Evolutionary conservation across 1,140 invertebrate genomes (phyloP).

Genomic region (Drosophila aff.): DNA sequence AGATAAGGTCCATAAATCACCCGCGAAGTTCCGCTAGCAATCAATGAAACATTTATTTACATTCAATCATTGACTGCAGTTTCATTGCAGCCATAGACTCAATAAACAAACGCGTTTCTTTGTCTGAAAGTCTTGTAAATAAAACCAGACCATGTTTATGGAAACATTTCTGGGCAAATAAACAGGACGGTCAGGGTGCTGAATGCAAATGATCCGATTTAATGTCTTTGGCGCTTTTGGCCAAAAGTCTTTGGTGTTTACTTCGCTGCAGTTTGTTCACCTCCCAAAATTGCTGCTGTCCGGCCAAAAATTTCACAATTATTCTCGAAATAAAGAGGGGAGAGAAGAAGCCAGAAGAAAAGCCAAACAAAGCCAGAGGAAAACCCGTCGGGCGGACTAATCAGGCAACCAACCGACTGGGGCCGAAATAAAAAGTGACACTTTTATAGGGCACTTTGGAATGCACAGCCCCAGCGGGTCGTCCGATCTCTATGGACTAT

Average conservation of each 20-base stretch:
- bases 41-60: slow-evolving; percentile 19
- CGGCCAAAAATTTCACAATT: slow-evolving; percentile 12
- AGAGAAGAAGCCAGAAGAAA: neutral
- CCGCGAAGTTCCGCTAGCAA: slow-evolving; percentile 2
- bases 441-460: slow-evolving; percentile 78
- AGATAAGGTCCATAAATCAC: neutral
- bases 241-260: slow-evolving; percentile 31
- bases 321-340: neutral
- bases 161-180: slow-evolving; percentile 59
- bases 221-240: slow-evolving; percentile 41
- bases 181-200: slow-evolving; percentile 46
- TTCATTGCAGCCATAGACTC: slow-evolving; percentile 24
- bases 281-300: slow-evolving; percentile 33
- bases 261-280: slow-evolving; percentile 59
- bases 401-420: slow-evolving; percentile 44
- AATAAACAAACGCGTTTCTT: slow-evolving; percentile 42
- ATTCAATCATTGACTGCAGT: slow-evolving; percentile 33
- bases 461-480: slow-evolving; percentile 63
- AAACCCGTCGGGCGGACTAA: slow-evolving; percentile 50
- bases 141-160: slow-evolving; percentile 56
- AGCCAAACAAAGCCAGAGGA: slow-evolving; percentile 19
- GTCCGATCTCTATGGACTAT: slow-evolving; percentile 22
- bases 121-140: slow-evolving; percentile 49
- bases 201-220: slow-evolving; percentile 53
- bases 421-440: slow-evolving; percentile 73